Conservation (phyloP, 2,797 vertebrate species). For the Threskiornis aethiopicus region DNA sequence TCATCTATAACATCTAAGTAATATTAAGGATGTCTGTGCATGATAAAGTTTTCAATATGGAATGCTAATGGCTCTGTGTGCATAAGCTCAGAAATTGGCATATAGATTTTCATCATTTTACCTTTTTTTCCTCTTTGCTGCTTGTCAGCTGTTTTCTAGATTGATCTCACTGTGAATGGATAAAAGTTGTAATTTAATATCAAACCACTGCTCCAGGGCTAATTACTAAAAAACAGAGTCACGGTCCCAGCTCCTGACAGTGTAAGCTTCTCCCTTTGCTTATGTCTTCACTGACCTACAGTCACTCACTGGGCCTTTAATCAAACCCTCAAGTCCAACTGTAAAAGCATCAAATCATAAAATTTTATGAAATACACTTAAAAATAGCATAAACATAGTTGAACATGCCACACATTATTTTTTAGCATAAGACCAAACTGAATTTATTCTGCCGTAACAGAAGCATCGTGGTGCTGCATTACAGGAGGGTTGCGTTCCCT, state of each 20-base stretch:
- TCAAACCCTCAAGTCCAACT: background rate
- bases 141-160: background rate
- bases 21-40: conserved; percentile 9
- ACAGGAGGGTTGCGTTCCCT: background rate
- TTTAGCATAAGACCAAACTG: background rate
- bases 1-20: conserved; percentile 23
- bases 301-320: background rate
- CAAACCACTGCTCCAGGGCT: background rate
- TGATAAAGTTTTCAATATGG: conserved; percentile 12
- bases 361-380: background rate
- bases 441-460: background rate
- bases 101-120: background rate
- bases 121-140: background rate
- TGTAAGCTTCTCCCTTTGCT: background rate
- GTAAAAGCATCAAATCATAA: background rate
- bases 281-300: background rate
- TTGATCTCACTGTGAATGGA: background rate
- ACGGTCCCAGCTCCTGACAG: background rate
- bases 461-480: rapidly evolving
- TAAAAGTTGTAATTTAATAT: background rate
- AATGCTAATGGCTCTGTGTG: background rate
- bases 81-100: background rate
- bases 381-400: background rate
- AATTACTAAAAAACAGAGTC: background rate
- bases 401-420: background rate